Evolutionary conservation across 2,113 vertebrate species (phyloP), one percentile per base, ranked within the genome.

Genomic region (Larimichthys polyactis): DNA sequence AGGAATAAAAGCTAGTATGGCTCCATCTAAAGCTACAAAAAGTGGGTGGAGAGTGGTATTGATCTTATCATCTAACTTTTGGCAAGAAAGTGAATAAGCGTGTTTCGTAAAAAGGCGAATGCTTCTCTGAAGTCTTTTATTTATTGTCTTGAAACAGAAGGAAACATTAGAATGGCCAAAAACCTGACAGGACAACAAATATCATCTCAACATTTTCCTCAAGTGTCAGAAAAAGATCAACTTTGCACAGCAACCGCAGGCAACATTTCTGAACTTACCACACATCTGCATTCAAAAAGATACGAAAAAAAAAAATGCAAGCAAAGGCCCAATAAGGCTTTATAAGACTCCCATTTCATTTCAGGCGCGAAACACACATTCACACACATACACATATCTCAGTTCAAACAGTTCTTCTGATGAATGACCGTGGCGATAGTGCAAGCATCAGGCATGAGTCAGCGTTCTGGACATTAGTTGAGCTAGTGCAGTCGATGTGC

Each of bases 361-460:
- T 83, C 73, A 79, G 85, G 79, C 55, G 79, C 55, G 15, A 59
- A 73, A 74, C 72, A 87, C 78, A 59, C 44, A 77, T 49, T n/a
- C 71, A 79, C 73, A 81, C 57, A 77, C 71, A 89, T 62, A 87
- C 78, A 74, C 64, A 75, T 66, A 87, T 71, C 69, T 75, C 22
- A 72, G 29, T 59, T 87, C 71, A 86, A 73, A 90, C 75, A 40
- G 32, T n/a, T 48, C 72, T 55, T 74, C 77, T 29, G 29, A 92
- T 92, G 91, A 88, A 91, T 92, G 92, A 90, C 75, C 83, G 83
- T 91, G 79, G 82, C 76, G 73, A 71, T 24, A 87, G 90, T 92
- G 94, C 95, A 96, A 94, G 95, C 94, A 88, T 95, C 93, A 95
- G 94, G 94, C 94, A 95, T 93, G 92, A 91, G 85, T 89, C 88